Conservation (phyloP, 1,140 invertebrate genomes). For the Ceratina australensis region DNA sequence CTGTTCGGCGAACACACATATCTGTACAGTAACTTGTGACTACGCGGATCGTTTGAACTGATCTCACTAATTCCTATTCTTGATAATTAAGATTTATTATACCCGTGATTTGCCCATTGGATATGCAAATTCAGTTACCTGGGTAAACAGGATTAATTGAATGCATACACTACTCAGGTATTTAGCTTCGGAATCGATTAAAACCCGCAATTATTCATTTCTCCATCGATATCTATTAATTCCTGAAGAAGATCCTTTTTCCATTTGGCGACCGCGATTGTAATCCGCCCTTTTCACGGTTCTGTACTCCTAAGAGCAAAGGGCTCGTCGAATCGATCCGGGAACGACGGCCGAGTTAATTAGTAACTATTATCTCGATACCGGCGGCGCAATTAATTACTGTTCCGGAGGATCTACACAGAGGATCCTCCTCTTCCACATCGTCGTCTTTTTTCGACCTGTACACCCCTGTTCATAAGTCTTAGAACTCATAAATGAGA, state of each 20-base stretch:
- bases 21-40: too few species aligned
- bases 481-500: too few species aligned
- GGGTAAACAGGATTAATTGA: too few species aligned
- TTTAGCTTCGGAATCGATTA: neutral
- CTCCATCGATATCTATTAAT: conserved; percentile 30
- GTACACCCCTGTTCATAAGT: too few species aligned
- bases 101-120: too few species aligned
- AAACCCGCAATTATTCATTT: conserved; percentile 1
- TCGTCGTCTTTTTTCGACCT: too few species aligned
- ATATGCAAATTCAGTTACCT: too few species aligned
- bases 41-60: too few species aligned
- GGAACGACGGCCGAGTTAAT: conserved; percentile 47
- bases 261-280: neutral
- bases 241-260: neutral
- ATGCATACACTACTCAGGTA: too few species aligned
- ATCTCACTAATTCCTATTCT: too few species aligned
- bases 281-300: neutral
- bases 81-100: too few species aligned
- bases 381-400: conserved; percentile 56
- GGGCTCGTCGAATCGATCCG: conserved; percentile 29
- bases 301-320: conserved; percentile 13
- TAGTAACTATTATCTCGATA: conserved; percentile 65
- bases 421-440: conserved; percentile 1
- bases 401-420: neutral
- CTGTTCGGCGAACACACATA: too few species aligned